Evolutionary conservation across 2,797 vertebrate species (phyloP).

Genomic region (Netta rufina): DNA sequence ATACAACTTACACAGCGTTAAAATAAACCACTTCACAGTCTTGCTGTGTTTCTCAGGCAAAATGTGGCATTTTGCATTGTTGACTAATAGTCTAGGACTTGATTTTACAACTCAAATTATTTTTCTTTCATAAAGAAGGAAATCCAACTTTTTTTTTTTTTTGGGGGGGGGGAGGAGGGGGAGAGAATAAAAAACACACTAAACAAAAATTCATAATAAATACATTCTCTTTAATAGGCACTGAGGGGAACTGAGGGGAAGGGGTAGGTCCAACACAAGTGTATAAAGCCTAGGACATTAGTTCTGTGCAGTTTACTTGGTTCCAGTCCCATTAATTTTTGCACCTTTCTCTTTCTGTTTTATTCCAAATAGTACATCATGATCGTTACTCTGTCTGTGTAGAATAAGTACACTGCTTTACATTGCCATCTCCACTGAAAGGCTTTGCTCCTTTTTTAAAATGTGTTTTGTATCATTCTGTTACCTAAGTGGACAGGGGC

Average conservation of each 20-base stretch:
- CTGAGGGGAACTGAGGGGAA: not conserved
- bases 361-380: not conserved
- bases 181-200: not conserved
- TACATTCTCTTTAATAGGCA: not conserved
- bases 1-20: not conserved
- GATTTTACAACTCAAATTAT: not conserved
- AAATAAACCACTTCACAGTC: slow-evolving; percentile 8
- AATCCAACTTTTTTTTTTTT: not conserved
- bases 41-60: not conserved
- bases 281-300: not conserved
- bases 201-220: not conserved
- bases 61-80: not conserved
- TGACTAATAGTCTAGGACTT: not conserved
- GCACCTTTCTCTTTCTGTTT: not conserved
- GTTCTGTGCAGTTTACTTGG: not conserved
- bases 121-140: not conserved
- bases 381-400: not conserved
- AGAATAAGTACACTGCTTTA: not conserved
- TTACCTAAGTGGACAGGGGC: not conserved
- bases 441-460: not conserved
- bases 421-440: not conserved
- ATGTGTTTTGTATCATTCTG: not conserved
- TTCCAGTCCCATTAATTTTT: not conserved
- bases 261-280: not conserved
- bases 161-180: not conserved